Percentiles rank a stretch among this genome's conserved stretches.
Evolutionary conservation across 2,888 invertebrate genomes (phyloP).

Genomic region (Drosophila borborema): DNA sequence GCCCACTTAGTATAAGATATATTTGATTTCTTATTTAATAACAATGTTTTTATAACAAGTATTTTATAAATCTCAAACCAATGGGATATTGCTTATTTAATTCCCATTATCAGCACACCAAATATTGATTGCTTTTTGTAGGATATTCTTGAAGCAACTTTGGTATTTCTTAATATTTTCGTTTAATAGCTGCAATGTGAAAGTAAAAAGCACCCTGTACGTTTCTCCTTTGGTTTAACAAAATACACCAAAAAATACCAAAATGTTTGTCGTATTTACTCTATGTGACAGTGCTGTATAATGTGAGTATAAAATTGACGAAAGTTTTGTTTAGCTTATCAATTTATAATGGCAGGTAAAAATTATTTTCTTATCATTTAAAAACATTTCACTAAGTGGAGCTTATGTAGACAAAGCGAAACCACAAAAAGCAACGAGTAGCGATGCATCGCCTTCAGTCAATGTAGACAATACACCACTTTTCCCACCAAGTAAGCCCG

Average conservation of each 20-base stretch:
- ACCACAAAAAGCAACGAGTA: conserved; percentile 12
- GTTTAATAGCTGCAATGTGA: no score
- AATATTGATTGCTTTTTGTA: no score
- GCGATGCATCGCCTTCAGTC: conserved; percentile 19
- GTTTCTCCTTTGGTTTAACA: neutral
- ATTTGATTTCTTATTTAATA: no score
- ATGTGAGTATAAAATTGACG: neutral
- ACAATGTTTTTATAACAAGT: no score
- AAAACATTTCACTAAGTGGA: conserved; percentile 25
- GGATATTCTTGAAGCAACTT: neutral
- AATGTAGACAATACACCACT: conserved; percentile 49
- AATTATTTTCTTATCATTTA: neutral
- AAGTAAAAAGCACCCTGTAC: neutral
- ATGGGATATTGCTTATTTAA: neutral
- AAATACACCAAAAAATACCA: conserved; percentile 15
- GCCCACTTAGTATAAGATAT: no score
- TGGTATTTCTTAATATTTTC: no score
- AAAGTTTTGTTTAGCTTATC: conserved; percentile 2
- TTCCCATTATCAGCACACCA: no score
- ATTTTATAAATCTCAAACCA: no score
- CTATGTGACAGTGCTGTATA: conserved; percentile 14
- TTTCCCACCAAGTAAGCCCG: conserved; percentile 71
- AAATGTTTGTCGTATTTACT: neutral
- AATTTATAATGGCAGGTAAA: conserved; percentile 47
- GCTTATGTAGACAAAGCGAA: conserved; percentile 35